A percentile compares a stretch with the other conserved stretches of the same genome.
Conservation (phyloP, 2,888 invertebrate genomes). For the Nycteola revayana region DNA sequence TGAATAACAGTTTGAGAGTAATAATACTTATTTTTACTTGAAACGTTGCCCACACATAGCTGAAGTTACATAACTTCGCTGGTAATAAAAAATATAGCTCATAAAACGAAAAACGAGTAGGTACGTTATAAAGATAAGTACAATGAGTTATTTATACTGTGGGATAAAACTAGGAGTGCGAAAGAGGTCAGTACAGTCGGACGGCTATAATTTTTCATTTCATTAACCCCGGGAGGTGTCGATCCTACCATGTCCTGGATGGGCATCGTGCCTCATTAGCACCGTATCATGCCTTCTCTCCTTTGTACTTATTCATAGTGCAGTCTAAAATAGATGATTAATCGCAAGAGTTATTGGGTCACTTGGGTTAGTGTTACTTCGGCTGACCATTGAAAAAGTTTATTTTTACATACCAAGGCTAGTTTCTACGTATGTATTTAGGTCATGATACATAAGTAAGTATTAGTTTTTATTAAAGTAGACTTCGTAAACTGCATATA, state of each 20-base stretch:
- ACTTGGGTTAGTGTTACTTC: too few relatives aligned
- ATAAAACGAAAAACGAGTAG: conserved; percentile 28
- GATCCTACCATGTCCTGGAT: conserved; percentile 59
- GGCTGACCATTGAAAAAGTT: too few relatives aligned
- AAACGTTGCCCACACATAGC: conserved; percentile 22
- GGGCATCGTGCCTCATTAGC: conserved; percentile 60
- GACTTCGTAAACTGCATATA: too few relatives aligned
- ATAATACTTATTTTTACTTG: conserved; percentile 16
- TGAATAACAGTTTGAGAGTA: too few relatives aligned
- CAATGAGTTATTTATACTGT: conserved; percentile 52
- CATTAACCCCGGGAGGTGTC: conserved; percentile 57
- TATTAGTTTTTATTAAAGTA: too few relatives aligned
- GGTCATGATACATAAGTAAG: too few relatives aligned
- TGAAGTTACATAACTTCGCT: conserved; percentile 20
- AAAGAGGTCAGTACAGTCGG: conserved; percentile 72
- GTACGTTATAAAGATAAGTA: conserved; percentile 28
- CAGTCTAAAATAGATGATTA: conserved; percentile 15
- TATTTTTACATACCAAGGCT: too few relatives aligned
- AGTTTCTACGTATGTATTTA: too few relatives aligned
- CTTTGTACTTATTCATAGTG: conserved; percentile 32
- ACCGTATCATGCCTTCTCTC: conserved; percentile 38
- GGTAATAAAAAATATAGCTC: conserved; percentile 27
- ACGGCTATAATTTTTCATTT: conserved; percentile 74
- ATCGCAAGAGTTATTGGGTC: too few relatives aligned
- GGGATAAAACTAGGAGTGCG: conserved; percentile 55